Evolutionary conservation across 2,797 vertebrate genomes (phyloP), one percentile per base, ranked within the genome.

Genomic region (Chloroceryle amazona): DNA sequence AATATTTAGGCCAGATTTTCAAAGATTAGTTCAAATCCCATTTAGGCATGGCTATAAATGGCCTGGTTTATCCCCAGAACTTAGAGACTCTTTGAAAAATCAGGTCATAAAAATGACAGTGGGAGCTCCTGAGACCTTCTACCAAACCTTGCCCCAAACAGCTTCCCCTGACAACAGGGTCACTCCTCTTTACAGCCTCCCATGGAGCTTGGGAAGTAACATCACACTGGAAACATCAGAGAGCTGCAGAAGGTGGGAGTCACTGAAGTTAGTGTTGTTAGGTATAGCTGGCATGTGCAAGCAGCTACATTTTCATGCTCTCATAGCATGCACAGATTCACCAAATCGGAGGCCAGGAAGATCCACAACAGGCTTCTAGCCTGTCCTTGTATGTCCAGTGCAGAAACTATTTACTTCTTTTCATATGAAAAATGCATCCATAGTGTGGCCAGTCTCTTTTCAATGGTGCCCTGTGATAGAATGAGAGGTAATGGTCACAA

Each of bases 1-100:
- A 89, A 51, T 75, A 92, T 82, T 94, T 83, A 44, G 44, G 74
- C 22, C 63, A 94, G 46, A 80, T 93, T 93, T 92, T 82, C 61
- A 63, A 86, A 72, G 31, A 25, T n/a, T 37, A 51, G 29, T 82
- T 94, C 52, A 89, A 80, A 67, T 39, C 44, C 52, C 42, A 73
- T 46, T 58, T 80, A 87, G 25, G 10, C 25, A 76, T 0, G 0
- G 55, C n/a, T 81, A 73, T 22, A 93, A 91, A 79, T 0, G 11
- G 31, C 35, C 44, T 79, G 46, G 0, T 37, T 81, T 72, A 75
- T 19, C 25, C 62, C 37, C 58, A 76, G 83, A 80, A 80, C 25
- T 10, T 1, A 81, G 72, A 88, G 28, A n/a, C 4, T 81, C 22
- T 87, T 89, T 29, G 41, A 85, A 89, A 91, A 94, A 83, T 29